These are phyloP conservation scores for Penaeus japonicus DNA, from an alignment of 1,140 invertebrate genomes.

Conservation along the genomic window DNA sequence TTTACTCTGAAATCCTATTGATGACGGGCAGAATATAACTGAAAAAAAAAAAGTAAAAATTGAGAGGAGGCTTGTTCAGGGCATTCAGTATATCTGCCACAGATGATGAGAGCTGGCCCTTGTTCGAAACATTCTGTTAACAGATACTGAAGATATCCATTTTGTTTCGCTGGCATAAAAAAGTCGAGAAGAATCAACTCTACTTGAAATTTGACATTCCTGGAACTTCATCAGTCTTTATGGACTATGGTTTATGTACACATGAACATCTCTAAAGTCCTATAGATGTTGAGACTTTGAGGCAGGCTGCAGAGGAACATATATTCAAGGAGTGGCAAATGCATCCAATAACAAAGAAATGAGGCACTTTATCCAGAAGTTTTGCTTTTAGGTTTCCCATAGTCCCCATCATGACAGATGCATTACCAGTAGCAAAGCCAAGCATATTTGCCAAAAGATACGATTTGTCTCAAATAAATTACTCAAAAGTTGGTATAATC, in stretches of 20 bases:
- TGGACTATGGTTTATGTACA: background rate
- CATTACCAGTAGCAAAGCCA: constrained; percentile 1
- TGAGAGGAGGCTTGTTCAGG: background rate
- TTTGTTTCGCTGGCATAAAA: background rate
- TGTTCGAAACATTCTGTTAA: constrained; percentile 4
- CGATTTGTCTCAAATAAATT: background rate
- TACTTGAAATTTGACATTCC: background rate
- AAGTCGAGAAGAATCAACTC: background rate
- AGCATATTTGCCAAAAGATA: background rate
- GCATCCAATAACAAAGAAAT: constrained; percentile 10
- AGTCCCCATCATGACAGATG: background rate
- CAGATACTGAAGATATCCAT: background rate
- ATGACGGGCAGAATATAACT: background rate
- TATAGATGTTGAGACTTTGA: constrained; percentile 4
- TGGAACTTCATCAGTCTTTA: background rate
- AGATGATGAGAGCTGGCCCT: background rate
- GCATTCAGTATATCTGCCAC: background rate
- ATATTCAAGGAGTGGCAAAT: background rate
- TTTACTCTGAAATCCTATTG: constrained; percentile 8
- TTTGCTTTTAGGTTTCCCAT: background rate
- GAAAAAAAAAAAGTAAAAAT: background rate
- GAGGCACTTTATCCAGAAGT: background rate
- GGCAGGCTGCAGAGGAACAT: constrained; percentile 4
- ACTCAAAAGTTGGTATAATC: background rate
- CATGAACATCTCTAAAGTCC: background rate